Evolutionary conservation across 2,888 invertebrate genomes (phyloP).

Genomic region (Nipponacmea schrenckii): DNA sequence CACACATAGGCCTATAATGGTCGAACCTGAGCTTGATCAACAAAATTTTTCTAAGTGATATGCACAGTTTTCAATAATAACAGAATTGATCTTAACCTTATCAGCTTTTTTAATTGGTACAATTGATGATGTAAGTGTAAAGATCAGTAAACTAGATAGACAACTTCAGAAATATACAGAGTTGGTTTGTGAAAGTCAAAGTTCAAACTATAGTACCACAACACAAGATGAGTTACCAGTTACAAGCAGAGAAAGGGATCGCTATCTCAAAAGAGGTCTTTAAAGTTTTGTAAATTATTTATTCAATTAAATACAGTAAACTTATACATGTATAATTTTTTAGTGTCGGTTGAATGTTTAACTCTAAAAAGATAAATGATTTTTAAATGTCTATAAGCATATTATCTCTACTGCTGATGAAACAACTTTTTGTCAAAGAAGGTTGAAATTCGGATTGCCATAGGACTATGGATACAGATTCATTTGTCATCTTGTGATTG

Average conservation of each 20-base stretch:
- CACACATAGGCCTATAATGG: not conserved
- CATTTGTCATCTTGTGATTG: not conserved
- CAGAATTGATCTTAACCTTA: too few species aligned
- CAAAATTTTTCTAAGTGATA: too few species aligned
- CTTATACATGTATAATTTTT: too few species aligned
- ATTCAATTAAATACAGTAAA: too few species aligned
- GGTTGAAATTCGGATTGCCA: not conserved
- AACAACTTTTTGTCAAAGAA: not conserved
- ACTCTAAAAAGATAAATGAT: too few species aligned
- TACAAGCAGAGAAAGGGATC: constrained; percentile 45
- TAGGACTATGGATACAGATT: not conserved
- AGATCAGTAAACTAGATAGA: constrained; percentile 62
- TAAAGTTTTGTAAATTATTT: not conserved
- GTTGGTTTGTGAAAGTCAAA: constrained; percentile 61
- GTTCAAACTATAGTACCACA: constrained; percentile 41
- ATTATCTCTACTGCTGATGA: too few species aligned
- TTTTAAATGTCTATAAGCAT: too few species aligned
- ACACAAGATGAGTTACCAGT: constrained; percentile 21
- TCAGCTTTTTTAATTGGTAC: constrained; percentile 66
- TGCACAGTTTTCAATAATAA: too few species aligned
- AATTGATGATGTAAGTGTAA: constrained; percentile 62
- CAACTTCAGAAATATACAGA: constrained; percentile 61
- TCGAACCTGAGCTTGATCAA: too few species aligned
- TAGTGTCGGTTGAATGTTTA: too few species aligned
- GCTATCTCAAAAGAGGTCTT: constrained; percentile 47